These are phyloP conservation scores for Noctua comes DNA, from an alignment of 2,888 invertebrate genomes.

Conservation along the genomic window DNA sequence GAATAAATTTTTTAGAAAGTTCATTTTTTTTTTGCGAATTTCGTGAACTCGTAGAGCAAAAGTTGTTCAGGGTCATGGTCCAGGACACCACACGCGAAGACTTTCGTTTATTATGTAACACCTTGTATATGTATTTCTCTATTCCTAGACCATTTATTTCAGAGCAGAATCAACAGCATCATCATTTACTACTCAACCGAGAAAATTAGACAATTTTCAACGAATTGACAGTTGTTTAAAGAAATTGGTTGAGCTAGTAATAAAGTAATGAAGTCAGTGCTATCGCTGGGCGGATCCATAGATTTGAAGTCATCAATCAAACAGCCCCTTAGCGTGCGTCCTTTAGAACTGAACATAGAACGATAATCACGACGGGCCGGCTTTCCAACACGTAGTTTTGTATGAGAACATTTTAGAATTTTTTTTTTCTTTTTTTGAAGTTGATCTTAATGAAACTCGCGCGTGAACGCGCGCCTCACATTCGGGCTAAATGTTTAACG, in stretches of 20 bases:
- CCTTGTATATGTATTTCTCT: slow-evolving; percentile 7
- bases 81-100: too few relatives aligned
- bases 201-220: slow-evolving; percentile 10
- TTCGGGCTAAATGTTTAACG: background rate
- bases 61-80: too few relatives aligned
- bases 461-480: background rate
- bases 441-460: background rate
- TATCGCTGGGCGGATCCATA: slow-evolving; percentile 84
- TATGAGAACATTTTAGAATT: slow-evolving; percentile 72
- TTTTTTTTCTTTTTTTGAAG: background rate
- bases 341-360: slow-evolving; percentile 88
- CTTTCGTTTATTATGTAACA: too few relatives aligned
- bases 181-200: slow-evolving; percentile 25
- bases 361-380: slow-evolving; percentile 85
- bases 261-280: slow-evolving; percentile 41
- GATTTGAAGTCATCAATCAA: slow-evolving; percentile 91
- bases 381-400: slow-evolving; percentile 67
- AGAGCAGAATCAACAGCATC: slow-evolving; percentile 66
- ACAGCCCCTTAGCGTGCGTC: slow-evolving; percentile 85
- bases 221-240: slow-evolving; percentile 5
- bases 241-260: slow-evolving; percentile 19
- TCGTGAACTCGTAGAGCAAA: too few relatives aligned
- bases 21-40: too few relatives aligned
- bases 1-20: too few relatives aligned
- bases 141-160: slow-evolving; percentile 50